Base-by-base conservation (phyloP, 2,113 vertebrate species). In the Gavia stellata region DNA sequence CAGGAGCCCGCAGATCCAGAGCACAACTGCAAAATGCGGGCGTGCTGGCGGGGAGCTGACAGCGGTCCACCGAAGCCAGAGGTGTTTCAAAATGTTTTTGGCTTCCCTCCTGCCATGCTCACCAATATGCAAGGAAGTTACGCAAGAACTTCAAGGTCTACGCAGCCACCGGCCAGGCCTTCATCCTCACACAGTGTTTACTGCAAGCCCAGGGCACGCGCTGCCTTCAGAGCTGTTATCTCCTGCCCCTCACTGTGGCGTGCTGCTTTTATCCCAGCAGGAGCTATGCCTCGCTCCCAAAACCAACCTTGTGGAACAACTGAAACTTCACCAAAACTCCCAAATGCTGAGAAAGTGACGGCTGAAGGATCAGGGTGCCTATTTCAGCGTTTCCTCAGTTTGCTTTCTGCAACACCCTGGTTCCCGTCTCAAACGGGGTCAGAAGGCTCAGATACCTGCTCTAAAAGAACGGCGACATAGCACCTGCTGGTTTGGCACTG, bases 381-480 rank as follows among this genome's bases (percentile, higher is more conserved):
- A 3, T 6, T 34, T 7, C 70, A 49, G 55, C 59, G 74, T 38
- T 5, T 31, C 31, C n/a, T 42, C 18, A 2, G 40, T 9, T 25
- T 12, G 70, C 49, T 38, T 18, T 26, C 71, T 7, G 40, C 24
- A 8, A 14, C 18, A 14, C 9, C 52, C 65, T 4, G 19, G 26
- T 19, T 36, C 42, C 65, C 52, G 7, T 5, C 25, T 5, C 56
- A 7, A 9, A 10, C 13, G 1, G 11, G 26, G 24, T 2, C 29
- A 31, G 81, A 29, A 42, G 42, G 47, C 47, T 49, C 52, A 14
- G 42, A 2, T 4, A 13, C 3, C 62, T 3, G 15, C 28, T n/a
- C 8, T 0, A 3, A 12, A 17, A 23, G 20, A 29, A 10, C 17
- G 1, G 21, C 33, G 8, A 8, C 10, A 1, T 1, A 7, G 79